A percentile compares a stretch with the other conserved stretches of the same genome.
Evolutionary conservation across 2,888 invertebrate genomes (phyloP).

Genomic region (Athetis lepigone): DNA sequence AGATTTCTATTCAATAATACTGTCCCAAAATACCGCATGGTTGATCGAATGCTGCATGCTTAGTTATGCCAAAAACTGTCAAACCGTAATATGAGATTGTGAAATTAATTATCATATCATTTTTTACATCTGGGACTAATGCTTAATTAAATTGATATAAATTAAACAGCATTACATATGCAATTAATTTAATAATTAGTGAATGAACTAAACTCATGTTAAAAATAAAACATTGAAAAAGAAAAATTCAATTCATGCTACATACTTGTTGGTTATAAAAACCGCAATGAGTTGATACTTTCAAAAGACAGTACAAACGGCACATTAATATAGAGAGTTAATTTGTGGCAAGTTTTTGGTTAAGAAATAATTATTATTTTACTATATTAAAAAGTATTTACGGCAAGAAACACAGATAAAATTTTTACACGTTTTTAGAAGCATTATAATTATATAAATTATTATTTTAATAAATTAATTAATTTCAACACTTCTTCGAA

Average conservation of each 20-base stretch:
- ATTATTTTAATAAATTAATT: no score
- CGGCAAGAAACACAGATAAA: slow-evolving; percentile 31
- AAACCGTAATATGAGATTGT: background rate
- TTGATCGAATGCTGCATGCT: slow-evolving; percentile 15
- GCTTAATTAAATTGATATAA: no score
- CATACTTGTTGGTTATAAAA: slow-evolving; percentile 1
- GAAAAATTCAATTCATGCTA: no score
- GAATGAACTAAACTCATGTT: no score
- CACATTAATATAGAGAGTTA: slow-evolving; percentile 37
- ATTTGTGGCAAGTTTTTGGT: slow-evolving; percentile 36
- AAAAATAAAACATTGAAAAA: no score
- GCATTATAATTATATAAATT: background rate
- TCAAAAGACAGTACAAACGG: background rate
- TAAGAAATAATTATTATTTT: slow-evolving; percentile 21
- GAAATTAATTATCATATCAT: no score
- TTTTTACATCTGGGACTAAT: no score
- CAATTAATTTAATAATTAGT: no score
- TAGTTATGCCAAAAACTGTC: background rate
- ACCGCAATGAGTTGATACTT: slow-evolving; percentile 15
- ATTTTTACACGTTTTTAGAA: slow-evolving; percentile 8
- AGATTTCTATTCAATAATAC: slow-evolving; percentile 21
- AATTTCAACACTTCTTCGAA: no score
- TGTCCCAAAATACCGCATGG: slow-evolving; percentile 9
- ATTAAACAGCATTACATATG: no score
- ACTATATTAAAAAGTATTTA: slow-evolving; percentile 1